Evolutionary conservation across 1,140 invertebrate genomes (phyloP), one percentile per base, ranked within the genome.

Genomic region (Phocides pigmalion): DNA sequence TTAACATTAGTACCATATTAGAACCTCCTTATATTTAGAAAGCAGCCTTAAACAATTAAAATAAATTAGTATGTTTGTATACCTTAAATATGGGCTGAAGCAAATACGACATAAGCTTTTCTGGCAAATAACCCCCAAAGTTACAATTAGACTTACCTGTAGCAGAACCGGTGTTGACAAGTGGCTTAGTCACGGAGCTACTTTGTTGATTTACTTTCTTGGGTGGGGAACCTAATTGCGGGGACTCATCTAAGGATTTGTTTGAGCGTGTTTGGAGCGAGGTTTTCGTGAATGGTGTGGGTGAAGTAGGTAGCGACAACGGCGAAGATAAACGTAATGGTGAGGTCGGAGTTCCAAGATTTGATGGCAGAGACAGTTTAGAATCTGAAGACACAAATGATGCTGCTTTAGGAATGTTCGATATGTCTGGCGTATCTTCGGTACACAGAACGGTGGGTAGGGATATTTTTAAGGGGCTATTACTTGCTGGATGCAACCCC

Each of bases 361-460:
- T 82, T 25, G 88, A 88, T 0, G 87, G 84, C 41, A 90, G 66
- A 2, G 88, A 88, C 37, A 87, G 54, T 64, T 89, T 88, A 3
- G 88, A 88, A 32, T 89, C 85, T 2, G 87, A 89, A 15, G 80
- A 71, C 8, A 79, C 35, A 15, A 84, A 72, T 3, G 72, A 56
- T 46, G 75, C 76, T 0, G 68, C 35, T 68, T 81, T 79, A 4
- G 67, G 42, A 44, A 73, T 51, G 12, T 75, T 69, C 3, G 78
- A 54, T 22, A 72, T 75, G 0, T 84, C 79, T 4, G 79, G 46
- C 3, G 79, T 42, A 47, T 79, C 76, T 6, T 81, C 71, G 17
- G 87, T 82, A 54, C 84, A 87, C 5, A 88, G 76, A 22, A 89
- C 87, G 16, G 83, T 83, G 0, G 88, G 84, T 32, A 91, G 56